A percentile compares a stretch with the other conserved stretches of the same genome.
These are phyloP conservation scores for Chloropsis hardwickii DNA, from an alignment of 2,113 vertebrate species.

Conservation along the genomic window DNA sequence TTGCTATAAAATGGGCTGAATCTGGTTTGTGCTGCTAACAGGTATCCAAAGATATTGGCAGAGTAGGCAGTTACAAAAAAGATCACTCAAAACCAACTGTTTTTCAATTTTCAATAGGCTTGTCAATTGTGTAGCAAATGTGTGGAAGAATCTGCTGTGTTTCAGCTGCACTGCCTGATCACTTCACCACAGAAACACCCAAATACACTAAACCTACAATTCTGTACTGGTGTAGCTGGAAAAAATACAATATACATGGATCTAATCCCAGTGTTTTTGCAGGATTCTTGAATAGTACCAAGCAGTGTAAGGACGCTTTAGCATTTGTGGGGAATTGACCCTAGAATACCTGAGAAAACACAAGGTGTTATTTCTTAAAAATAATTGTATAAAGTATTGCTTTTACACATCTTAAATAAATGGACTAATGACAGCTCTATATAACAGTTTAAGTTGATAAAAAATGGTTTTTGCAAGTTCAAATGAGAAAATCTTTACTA, in stretches of 20 bases:
- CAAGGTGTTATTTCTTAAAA: background rate
- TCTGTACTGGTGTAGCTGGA: background rate
- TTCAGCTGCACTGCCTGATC: background rate
- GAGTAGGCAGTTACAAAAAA: background rate
- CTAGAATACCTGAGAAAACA: background rate
- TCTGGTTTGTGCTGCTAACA: background rate
- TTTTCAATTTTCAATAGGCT: background rate
- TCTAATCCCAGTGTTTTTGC: background rate
- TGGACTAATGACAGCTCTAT: background rate
- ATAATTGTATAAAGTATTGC: background rate
- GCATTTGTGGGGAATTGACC: rapidly evolving
- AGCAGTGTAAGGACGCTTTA: background rate
- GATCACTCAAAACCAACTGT: background rate
- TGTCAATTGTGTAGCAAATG: background rate
- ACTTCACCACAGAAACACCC: background rate
- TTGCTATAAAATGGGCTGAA: background rate
- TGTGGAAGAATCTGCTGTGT: background rate
- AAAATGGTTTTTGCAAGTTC: background rate
- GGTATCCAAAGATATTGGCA: background rate
- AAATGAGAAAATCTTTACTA: background rate
- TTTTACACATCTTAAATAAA: background rate
- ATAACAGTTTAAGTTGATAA: background rate
- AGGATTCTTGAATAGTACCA: background rate
- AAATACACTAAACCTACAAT: background rate
- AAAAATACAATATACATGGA: background rate